phyloP scores from a whole-genome alignment of 2,888 invertebrate genomes.

The Allophyes oxyacanthae region DNA sequence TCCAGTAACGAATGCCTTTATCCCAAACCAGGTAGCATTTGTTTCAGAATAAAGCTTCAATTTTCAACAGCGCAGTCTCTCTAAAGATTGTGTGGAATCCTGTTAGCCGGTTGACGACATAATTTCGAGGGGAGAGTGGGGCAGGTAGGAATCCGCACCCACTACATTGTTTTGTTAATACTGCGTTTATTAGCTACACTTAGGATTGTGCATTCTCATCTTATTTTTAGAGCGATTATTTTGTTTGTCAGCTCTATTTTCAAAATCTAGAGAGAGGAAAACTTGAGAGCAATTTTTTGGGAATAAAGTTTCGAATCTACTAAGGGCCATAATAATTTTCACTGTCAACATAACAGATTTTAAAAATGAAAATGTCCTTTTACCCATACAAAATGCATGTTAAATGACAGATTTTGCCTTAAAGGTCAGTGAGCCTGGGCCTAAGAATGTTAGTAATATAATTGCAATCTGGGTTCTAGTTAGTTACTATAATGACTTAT shows the following conservation, averaged over 20 bases:
- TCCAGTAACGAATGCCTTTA: conserved; percentile 25
- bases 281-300: too few species aligned
- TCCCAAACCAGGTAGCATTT: conserved; percentile 26
- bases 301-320: too few species aligned
- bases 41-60: conserved; percentile 38
- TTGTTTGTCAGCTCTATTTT: conserved; percentile 11
- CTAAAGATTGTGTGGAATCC: conserved; percentile 52
- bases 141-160: conserved; percentile 17
- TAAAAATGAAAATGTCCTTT: too few species aligned
- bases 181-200: conserved; percentile 44
- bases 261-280: not conserved
- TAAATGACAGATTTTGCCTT: too few species aligned
- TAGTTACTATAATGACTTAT: too few species aligned
- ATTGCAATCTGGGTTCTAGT: too few species aligned
- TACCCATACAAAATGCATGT: too few species aligned
- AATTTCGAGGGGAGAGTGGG: conserved; percentile 34
- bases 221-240: conserved; percentile 26
- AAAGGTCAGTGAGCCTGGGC: too few species aligned
- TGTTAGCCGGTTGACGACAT: conserved; percentile 53
- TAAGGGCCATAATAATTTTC: too few species aligned
- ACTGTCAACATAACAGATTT: too few species aligned
- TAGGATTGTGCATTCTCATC: conserved; percentile 41
- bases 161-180: conserved; percentile 44
- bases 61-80: conserved; percentile 33
- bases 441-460: too few species aligned